phyloP scores from a whole-genome alignment of 2,797 vertebrate species.

The Rhinoraja longicauda region DNA sequence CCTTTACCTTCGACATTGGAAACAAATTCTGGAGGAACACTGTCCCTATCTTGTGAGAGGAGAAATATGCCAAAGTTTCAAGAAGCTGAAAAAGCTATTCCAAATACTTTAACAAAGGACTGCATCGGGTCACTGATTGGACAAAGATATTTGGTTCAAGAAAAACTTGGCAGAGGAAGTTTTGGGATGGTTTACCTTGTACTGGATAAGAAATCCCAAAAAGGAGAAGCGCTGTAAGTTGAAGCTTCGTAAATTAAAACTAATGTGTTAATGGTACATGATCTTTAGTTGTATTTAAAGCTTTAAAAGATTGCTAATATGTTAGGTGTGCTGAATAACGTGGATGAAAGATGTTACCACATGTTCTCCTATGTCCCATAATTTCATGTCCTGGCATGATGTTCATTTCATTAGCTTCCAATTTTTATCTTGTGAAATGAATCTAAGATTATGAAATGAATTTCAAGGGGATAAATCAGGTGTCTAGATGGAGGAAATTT shows the following conservation, averaged over 20 bases:
- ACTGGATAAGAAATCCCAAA: constrained; percentile 63
- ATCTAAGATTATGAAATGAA: too few species aligned
- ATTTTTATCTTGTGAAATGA: too few species aligned
- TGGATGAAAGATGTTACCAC: neutral
- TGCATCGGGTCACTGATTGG: constrained; percentile 53
- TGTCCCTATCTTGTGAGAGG: neutral
- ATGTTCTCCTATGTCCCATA: neutral
- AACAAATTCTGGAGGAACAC: neutral
- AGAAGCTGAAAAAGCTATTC: constrained; percentile 51
- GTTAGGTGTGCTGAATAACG: neutral
- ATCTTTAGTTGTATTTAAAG: neutral
- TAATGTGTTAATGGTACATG: too few species aligned
- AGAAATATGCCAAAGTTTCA: constrained; percentile 60
- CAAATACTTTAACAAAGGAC: constrained; percentile 43
- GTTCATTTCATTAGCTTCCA: too few species aligned
- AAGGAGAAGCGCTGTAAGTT: constrained; percentile 67
- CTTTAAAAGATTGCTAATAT: neutral
- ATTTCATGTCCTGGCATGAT: too few species aligned
- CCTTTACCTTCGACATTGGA: neutral
- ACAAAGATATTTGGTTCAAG: constrained; percentile 59
- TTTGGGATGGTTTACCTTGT: constrained; percentile 71
- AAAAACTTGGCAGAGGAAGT: constrained; percentile 67
- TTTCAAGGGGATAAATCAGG: too few species aligned
- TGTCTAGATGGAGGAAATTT: too few species aligned
- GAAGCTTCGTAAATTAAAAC: neutral